Base-by-base conservation (phyloP, 2,888 invertebrate genomes). In the Apodemia duryi region DNA sequence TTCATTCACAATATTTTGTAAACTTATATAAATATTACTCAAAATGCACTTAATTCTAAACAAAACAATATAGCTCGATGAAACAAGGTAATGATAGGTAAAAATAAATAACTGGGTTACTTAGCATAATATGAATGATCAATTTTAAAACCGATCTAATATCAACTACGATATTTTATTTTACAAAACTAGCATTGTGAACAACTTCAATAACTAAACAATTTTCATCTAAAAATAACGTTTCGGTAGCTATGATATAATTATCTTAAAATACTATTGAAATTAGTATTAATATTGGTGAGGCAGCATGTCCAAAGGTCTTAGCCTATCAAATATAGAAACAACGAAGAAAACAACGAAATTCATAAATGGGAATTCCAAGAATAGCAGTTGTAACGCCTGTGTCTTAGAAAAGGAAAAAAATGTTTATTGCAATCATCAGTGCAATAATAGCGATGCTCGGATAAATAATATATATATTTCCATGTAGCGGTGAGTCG, bases 141-240 rank as follows among this genome's bases (percentile, higher is more conserved):
- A 79, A 73, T 80, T 77, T 71, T 77, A 62, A 71, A 78, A 76
- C 74, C 81, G 83, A 75, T 57, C 57, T 57, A 81, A 73, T 72
- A 72, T 71, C 74, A 78, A 77, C 86, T 84, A 87, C 84, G 77
- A 74, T 72, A 76, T 75, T 74, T 75, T 73, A 76, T 72, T 76
- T 80, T 82, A 84, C 80, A 84, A 77, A 79, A 81, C 83, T 86
- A 86, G 83, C 82, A 80, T 76, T 76, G 76, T 79, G 77, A 76
- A 61, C 61, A 74, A 75, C 80, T 81, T 74, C 86, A 86, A 75
- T 75, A 75, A 77, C 64, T 67, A 70, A 69, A 72, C 72, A 73
- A 71, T 67, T 65, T 67, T 70, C 61, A 66, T 70, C 83, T 83
- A 84, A 77, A 54, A 75, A 76, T 68, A 75, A 78, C 77, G 75